Evolutionary conservation across 2,888 invertebrate genomes (phyloP), one percentile per base, ranked within the genome.

Genomic region (Pantelozetes paolii): DNA sequence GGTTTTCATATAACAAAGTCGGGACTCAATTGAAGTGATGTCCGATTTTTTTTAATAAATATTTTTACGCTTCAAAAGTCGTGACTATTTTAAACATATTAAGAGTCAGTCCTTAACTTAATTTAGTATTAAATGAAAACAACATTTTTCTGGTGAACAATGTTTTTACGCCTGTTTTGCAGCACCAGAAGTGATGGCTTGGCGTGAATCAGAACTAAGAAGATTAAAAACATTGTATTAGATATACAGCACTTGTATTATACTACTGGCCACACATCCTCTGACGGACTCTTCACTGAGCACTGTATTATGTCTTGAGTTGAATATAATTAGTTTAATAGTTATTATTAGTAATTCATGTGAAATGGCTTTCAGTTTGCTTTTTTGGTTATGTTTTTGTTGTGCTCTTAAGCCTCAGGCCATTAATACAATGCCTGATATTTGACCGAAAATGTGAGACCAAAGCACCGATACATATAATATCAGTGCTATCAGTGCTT

Each of bases 21-120:
- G 23, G 26, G 42, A 23, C 20, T 67, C 40, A 62, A 62, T 62
- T 11, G 2, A 32, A n/a, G 30, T 9, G 23, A 23, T 11, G 18
- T 32, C 11, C 8, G 23, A 13, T 30, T 62, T 23, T 30, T 62
- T 23, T 67, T 67, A 42, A 67, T 67, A 67, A 67, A 67, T 42
- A 42, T 67, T 42, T 67, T 2, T 36, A 32, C 64, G 42, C 67
- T 13, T 67, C 8, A 42, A 23, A 42, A 67, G 67, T 42, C 67
- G 67, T 67, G 67, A 67, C 67, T 67, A 67, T 42, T 67, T 67
- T 67, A 1, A 40, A 42, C 23, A 42, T 26, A 67, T 67, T 64
- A 67, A 23, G 36, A 40, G 23, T 67, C 67, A 23, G 5, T 40
- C 23, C 32, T 32, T 62, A n/a, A 32, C 62, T 62, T 62, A 62